Evolutionary conservation across 2,888 invertebrate species (phyloP).

Genomic region (Agrotis clavis): DNA sequence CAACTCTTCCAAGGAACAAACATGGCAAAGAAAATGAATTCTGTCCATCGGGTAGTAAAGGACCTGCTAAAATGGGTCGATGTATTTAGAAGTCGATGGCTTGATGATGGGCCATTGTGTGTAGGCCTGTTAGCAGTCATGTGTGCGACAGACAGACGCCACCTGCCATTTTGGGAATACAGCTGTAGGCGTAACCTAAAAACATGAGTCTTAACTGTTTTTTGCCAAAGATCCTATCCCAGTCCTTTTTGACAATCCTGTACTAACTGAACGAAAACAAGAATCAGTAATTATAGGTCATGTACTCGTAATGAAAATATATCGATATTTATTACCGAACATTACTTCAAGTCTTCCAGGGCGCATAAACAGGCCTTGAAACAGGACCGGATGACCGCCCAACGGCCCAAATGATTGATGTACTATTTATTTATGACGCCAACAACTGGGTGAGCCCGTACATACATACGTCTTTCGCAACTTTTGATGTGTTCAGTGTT

Average conservation of each 20-base stretch:
- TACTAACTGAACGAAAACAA: not conserved
- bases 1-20: too few relatives aligned
- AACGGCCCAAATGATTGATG: slow-evolving; percentile 56
- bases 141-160: slow-evolving; percentile 56
- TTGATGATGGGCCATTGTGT: slow-evolving; percentile 53
- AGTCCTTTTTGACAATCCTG: slow-evolving; percentile 16
- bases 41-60: not conserved
- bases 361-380: slow-evolving; percentile 60
- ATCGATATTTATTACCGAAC: slow-evolving; percentile 36
- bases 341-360: slow-evolving; percentile 62
- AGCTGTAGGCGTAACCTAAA: slow-evolving; percentile 45
- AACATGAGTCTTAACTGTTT: slow-evolving; percentile 17
- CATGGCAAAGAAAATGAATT: too few relatives aligned
- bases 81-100: slow-evolving; percentile 24
- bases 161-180: slow-evolving; percentile 43
- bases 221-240: slow-evolving; percentile 12
- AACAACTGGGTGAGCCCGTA: slow-evolving; percentile 45
- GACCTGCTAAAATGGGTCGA: slow-evolving; percentile 19
- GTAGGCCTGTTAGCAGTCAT: slow-evolving; percentile 40
- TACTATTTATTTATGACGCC: slow-evolving; percentile 59
- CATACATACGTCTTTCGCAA: slow-evolving; percentile 53
- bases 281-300: slow-evolving; percentile 5
- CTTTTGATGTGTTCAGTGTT: slow-evolving; percentile 45
- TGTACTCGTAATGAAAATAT: slow-evolving; percentile 18
- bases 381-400: slow-evolving; percentile 49